Conservation (phyloP, 2,888 invertebrate species). For the Parochlus steinenii region DNA sequence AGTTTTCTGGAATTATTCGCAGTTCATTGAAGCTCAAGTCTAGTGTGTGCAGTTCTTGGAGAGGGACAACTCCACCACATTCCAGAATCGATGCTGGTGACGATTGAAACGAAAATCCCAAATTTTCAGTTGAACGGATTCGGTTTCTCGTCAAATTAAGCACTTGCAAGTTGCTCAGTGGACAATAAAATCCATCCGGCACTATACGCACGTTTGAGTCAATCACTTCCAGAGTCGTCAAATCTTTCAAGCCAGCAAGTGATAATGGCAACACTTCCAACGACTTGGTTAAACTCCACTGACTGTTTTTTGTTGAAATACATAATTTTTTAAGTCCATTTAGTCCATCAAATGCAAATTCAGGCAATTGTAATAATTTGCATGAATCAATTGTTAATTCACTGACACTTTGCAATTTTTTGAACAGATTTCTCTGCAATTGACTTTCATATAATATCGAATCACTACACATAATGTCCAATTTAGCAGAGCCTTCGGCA, state of each 20-base stretch:
- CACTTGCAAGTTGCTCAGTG: slow-evolving; percentile 58
- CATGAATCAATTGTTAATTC: slow-evolving; percentile 62
- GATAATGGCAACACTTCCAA: slow-evolving; percentile 56
- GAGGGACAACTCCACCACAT: slow-evolving; percentile 38
- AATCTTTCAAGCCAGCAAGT: slow-evolving; percentile 60
- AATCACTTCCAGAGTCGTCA: slow-evolving; percentile 62
- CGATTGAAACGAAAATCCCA: slow-evolving; percentile 41
- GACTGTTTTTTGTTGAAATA: slow-evolving; percentile 61
- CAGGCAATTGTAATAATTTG: slow-evolving; percentile 59
- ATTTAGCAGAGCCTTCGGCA: slow-evolving; percentile 51
- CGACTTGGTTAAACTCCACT: slow-evolving; percentile 59
- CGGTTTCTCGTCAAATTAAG: slow-evolving; percentile 75
- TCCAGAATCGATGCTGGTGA: slow-evolving; percentile 25
- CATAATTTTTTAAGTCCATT: slow-evolving; percentile 60
- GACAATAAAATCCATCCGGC: slow-evolving; percentile 65
- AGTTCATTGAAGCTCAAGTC: slow-evolving; percentile 73
- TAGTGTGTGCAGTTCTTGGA: slow-evolving; percentile 46
- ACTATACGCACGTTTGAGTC: slow-evolving; percentile 69
- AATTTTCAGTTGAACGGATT: slow-evolving; percentile 56
- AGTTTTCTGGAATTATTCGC: slow-evolving; percentile 50
- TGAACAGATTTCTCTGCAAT: slow-evolving; percentile 52
- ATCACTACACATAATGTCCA: slow-evolving; percentile 62
- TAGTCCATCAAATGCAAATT: slow-evolving; percentile 64
- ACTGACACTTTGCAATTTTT: slow-evolving; percentile 52
- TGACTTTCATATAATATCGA: slow-evolving; percentile 64